Evolutionary conservation across 2,797 vertebrate species (phyloP), one percentile per base, ranked within the genome.

Genomic region (Chaunax sp.): DNA sequence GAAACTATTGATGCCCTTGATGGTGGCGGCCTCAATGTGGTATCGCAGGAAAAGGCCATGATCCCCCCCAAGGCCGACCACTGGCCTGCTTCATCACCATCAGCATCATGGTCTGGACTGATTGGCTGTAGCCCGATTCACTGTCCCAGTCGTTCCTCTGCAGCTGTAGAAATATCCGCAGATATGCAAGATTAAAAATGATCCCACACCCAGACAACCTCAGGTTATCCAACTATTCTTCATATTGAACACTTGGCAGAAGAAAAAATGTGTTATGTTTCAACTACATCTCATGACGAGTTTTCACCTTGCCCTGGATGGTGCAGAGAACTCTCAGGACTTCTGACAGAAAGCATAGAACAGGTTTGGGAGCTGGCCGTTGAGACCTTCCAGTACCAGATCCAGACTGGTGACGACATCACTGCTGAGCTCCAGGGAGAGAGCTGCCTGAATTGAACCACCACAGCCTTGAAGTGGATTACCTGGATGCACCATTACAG

Each of bases 21-120:
- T 67, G 10, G 96, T 94, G 9, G 96, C 83, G 0, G 97, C 97
- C 84, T 98, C 97, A 0, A 98, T 93, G 64, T 96, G 95, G 87
- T 98, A 98, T 37, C 97, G 94, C 53, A 98, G 92, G 77, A 98
- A 98, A 64, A 98, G 95, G 5, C 97, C 97, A 0, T 98, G 97
- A 73, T 97, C n/a, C 94, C 0, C 97, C 96, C 59, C 95, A 95
- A 0, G 97, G 90, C 1, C 90, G 90, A 22, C 96, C 96, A 0
- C 95, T 97, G n/a, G 95, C 96, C 89, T 98, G 97, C 75, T 95
- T 96, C 47, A 98, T 90, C 37, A 96, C 94, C 97, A 97, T 97
- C 59, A 98, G 93, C 89, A 96, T 89, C 94, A 98, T 92, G 0
- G 96, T 97, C 87, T 96, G 95, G 53, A 96, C 93, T 0, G 95